Base-by-base conservation (phyloP, 1,140 invertebrate species). In the Euura saliciscinereae region DNA sequence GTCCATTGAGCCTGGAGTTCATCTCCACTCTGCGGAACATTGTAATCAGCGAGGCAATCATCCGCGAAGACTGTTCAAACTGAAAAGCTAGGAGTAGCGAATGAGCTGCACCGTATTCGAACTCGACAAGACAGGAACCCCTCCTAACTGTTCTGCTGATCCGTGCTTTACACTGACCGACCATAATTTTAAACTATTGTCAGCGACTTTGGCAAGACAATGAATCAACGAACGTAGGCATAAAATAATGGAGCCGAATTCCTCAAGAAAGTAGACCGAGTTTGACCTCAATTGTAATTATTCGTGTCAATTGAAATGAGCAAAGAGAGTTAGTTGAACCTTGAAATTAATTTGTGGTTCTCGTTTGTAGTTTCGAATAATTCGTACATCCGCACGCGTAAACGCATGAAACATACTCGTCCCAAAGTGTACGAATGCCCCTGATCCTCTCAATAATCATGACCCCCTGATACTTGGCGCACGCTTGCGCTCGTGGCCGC, bases 381-480 rank as follows among this genome's bases (percentile, higher is more conserved):
- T 28, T 28, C 1, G 28, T 28, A 28, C 28, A 28, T 28, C 28
- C 28, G 28, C 28, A 28, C 28, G 28, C 28, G 28, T 28, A 28
- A 28, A 28, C 28, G 28, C 28, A 28, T 28, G 28, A 28, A 28
- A 1, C 28, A 1, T 28, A 28, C 28, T 28, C 28, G 51, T n/a
- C 10, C 51, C 51, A 59, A 59, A 59, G 51, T 11, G 10, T n/a
- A 28, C 28, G 4, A 11, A 42, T 3, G 3, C 28, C 66, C 13
- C 28, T 44, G 43, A 67, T 67, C 66, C 13, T 67, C 66, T 28
- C 11, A 67, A 67, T 64, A n/a, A 59, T 59, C 72, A 75, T 77
- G 76, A 59, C 73, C 44, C 70, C 76, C 76, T 77, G 76, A 74
- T 77, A 77, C 76, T 75, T 70, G 73, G 76, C 76, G 76, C 76